Evolutionary conservation across 2,113 vertebrate species (phyloP).

Genomic region (Rhinoderma darwinii): DNA sequence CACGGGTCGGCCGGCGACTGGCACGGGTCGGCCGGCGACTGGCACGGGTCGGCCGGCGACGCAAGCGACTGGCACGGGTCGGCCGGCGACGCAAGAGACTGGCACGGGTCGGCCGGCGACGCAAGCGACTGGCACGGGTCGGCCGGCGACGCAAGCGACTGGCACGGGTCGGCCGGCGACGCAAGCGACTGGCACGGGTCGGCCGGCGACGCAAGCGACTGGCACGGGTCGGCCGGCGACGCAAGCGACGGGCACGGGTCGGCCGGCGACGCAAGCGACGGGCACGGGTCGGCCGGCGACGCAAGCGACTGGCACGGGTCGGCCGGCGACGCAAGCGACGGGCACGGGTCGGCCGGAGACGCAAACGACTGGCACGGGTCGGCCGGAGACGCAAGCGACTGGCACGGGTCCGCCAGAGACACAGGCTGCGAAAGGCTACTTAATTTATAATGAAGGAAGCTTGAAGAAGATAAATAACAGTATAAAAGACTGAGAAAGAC

Average conservation of each 20-base stretch:
- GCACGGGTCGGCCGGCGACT: no score
- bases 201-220: not conserved
- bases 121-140: no score
- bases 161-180: no score
- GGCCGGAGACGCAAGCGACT: not conserved
- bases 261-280: not conserved
- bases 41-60: not conserved
- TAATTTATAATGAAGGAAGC: not conserved
- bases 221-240: not conserved
- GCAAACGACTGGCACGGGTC: not conserved
- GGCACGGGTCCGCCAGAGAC: not conserved
- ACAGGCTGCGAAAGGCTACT: not conserved
- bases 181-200: not conserved
- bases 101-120: no score
- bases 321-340: not conserved
- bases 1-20: not conserved
- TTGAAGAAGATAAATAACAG: no score
- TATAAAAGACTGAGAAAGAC: not conserved
- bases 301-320: not conserved
- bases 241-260: not conserved
- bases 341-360: not conserved
- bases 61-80: no score
- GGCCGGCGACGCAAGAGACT: no score
- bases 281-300: no score
- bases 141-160: no score